Evolutionary conservation across 2,113 vertebrate genomes (phyloP), one percentile per base, ranked within the genome.

Genomic region (Datnioides undecimradiatus): DNA sequence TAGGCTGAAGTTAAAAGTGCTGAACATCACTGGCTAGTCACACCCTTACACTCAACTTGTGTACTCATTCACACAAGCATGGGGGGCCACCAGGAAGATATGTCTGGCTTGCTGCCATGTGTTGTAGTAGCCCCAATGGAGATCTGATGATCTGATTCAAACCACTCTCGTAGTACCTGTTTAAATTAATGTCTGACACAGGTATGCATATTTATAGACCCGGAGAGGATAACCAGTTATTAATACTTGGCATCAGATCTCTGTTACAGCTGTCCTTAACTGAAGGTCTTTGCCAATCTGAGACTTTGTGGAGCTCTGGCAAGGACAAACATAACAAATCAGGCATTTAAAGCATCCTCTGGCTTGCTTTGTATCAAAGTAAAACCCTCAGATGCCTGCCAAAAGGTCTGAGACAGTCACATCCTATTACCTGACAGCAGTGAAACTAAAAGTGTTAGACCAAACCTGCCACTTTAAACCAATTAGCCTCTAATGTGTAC

Each of bases 371-470:
- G 25, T 71, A 45, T 73, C 49, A 64, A 76, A 64, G 25, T 48
- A 73, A 79, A 57, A 75, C 58, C 27, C 14, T 54, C 14, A 57
- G 29, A 73, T 0, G 11, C 5, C 40, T 74, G 84, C 70, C 80
- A 86, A 84, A 79, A 57, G 8, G 72, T 74, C 85, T 66, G 71
- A 88, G 87, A 87, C 72, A 36, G 73, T 45, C 57, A 76, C 72
- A 93, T 93, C 92, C 90, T 55, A 86, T 94, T 90, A 93, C 63
- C 25, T 1, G 21, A 64, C 63, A 29, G 25, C 52, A 86, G 34
- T 85, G 80, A 85, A 84, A 89, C 71, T 79, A 83, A 89, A 79
- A 25, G 41, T 51, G 38, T 74, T 17, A 49, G 73, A 70, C 64
- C 64, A 87, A 88, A 91, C 60, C 54, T 54, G 33, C 33, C 70